Percentiles rank a stretch among this genome's conserved stretches.
phyloP scores from a whole-genome alignment of 2,797 vertebrate genomes.

The Todus mexicanus region DNA sequence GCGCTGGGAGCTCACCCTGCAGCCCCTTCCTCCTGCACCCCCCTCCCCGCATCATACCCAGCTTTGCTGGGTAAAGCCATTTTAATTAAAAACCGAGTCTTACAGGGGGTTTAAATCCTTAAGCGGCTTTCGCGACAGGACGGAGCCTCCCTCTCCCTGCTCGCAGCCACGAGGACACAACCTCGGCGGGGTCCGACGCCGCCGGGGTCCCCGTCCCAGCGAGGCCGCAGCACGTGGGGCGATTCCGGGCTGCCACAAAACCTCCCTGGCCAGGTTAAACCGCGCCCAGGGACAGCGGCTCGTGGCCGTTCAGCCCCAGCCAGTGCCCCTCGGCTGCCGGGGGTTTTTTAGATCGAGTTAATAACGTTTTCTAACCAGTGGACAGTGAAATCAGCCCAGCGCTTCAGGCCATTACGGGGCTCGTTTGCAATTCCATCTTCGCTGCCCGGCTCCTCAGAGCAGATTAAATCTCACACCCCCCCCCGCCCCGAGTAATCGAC shows the following conservation, averaged over 20 bases:
- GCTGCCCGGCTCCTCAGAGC: background rate
- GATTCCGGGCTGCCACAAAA: accelerated
- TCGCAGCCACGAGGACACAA: background rate
- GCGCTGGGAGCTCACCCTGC: background rate
- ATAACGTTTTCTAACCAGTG: background rate
- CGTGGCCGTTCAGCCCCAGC: background rate
- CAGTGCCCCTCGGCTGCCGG: background rate
- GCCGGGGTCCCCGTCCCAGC: background rate
- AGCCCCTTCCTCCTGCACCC: background rate
- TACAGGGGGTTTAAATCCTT: background rate
- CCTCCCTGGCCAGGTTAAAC: background rate
- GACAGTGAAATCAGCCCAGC: background rate
- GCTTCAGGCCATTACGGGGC: background rate
- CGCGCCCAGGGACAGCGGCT: no score
- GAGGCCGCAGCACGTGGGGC: accelerated
- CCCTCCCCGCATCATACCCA: background rate
- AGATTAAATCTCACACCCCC: background rate
- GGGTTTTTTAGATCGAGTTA: background rate
- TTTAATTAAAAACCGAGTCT: background rate
- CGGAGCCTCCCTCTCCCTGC: background rate
- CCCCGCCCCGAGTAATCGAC: background rate
- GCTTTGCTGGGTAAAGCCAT: background rate
- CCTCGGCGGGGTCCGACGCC: background rate
- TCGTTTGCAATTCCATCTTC: background rate
- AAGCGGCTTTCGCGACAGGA: background rate